phyloP scores from a whole-genome alignment of 2,888 invertebrate genomes.

The Apotomis capreana region DNA sequence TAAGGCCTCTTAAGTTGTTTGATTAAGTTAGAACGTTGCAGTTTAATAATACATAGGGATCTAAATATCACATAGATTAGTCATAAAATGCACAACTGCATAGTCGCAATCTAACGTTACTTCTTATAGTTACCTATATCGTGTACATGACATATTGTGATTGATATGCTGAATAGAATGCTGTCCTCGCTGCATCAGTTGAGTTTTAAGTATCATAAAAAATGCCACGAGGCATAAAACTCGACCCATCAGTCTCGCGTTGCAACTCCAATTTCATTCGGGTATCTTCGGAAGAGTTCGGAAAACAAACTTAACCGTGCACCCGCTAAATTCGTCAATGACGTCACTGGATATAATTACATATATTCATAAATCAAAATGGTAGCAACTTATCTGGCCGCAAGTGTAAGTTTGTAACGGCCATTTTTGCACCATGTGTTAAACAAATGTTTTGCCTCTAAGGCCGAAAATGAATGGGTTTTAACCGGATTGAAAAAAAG shows the following conservation, averaged over 20 bases:
- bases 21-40: no score
- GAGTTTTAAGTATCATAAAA: background rate
- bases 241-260: background rate
- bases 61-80: no score
- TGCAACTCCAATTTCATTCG: background rate
- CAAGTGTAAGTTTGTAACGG: slow-evolving; percentile 1
- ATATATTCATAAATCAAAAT: background rate
- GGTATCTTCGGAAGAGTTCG: background rate
- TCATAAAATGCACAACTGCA: no score
- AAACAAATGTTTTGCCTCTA: slow-evolving; percentile 4
- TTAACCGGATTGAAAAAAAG: background rate
- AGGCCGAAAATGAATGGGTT: slow-evolving; percentile 6
- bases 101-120: no score
- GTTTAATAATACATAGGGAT: no score
- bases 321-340: background rate
- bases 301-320: slow-evolving; percentile 9
- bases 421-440: slow-evolving; percentile 13
- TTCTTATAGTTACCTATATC: no score
- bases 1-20: no score
- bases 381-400: background rate
- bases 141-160: no score
- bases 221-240: background rate
- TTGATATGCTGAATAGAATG: no score
- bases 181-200: background rate
- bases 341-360: background rate